Conservation (phyloP, 2,113 vertebrate genomes). For the Lampris megalopsis region DNA sequence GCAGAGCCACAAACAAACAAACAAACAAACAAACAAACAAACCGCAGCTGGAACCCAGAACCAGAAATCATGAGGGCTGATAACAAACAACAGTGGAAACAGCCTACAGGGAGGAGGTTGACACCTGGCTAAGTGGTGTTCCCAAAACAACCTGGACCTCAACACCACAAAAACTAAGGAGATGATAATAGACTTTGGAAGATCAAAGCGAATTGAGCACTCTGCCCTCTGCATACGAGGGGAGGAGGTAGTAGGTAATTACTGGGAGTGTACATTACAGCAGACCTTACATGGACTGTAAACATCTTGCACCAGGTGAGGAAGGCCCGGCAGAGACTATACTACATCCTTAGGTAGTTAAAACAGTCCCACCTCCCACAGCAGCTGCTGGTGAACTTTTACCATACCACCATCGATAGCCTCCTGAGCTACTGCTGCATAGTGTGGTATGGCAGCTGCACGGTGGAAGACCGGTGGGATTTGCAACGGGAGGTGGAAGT, state of each 20-base stretch:
- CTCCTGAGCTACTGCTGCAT: neutral
- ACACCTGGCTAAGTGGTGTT: too few species aligned
- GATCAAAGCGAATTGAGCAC: neutral
- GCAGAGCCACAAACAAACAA: too few species aligned
- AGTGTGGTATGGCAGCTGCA: neutral
- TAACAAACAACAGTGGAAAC: too few species aligned
- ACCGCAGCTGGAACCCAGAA: too few species aligned
- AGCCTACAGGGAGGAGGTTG: too few species aligned
- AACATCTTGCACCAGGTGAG: neutral
- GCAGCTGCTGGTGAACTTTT: neutral
- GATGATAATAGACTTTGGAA: too few species aligned
- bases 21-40: too few species aligned
- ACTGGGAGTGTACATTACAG: neutral
- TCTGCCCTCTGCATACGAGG: neutral
- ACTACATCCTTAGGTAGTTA: neutral
- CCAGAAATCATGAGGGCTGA: too few species aligned
- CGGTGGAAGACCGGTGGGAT: neutral
- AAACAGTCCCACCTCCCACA: neutral
- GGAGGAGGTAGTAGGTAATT: neutral
- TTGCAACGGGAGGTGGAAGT: too few species aligned
- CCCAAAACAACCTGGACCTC: too few species aligned
- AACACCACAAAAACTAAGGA: too few species aligned
- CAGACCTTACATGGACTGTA: neutral
- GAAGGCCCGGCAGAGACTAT: neutral
- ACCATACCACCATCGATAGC: neutral